Evolutionary conservation across 2,888 invertebrate species (phyloP).

Genomic region (Toxonevra muliebris): DNA sequence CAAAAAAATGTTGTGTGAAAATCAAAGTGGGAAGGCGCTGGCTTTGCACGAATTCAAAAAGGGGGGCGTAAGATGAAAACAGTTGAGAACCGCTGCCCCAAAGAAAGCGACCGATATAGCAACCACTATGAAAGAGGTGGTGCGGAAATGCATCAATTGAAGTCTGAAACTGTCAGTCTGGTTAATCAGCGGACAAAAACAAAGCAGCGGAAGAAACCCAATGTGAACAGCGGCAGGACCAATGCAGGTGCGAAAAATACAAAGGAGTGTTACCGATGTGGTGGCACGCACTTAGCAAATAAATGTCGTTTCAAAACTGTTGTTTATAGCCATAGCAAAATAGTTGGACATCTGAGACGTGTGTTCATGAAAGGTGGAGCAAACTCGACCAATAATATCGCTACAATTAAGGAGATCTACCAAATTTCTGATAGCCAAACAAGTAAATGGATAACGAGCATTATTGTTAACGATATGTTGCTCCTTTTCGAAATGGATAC

Average conservation of each 20-base stretch:
- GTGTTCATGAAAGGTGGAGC: constrained; percentile 30
- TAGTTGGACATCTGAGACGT: constrained; percentile 28
- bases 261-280: constrained; percentile 33
- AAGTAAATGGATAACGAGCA: neutral
- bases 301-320: constrained; percentile 30
- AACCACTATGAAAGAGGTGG: too few species aligned
- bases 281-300: constrained; percentile 21
- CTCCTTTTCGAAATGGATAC: constrained; percentile 30
- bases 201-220: neutral
- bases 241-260: neutral
- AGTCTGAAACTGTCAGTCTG: too few species aligned
- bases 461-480: constrained; percentile 8
- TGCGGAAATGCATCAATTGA: too few species aligned
- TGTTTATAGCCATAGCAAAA: constrained; percentile 29
- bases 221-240: too few species aligned
- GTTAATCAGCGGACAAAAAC: too few species aligned
- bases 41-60: too few species aligned
- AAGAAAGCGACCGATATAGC: too few species aligned
- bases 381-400: constrained; percentile 28
- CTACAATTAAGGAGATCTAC: neutral
- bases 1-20: too few species aligned
- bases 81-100: too few species aligned
- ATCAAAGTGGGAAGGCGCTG: too few species aligned
- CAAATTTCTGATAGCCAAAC: constrained; percentile 7
- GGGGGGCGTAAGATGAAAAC: too few species aligned